phyloP scores from a whole-genome alignment of 2,113 vertebrate species.

The Malurus elegans region DNA sequence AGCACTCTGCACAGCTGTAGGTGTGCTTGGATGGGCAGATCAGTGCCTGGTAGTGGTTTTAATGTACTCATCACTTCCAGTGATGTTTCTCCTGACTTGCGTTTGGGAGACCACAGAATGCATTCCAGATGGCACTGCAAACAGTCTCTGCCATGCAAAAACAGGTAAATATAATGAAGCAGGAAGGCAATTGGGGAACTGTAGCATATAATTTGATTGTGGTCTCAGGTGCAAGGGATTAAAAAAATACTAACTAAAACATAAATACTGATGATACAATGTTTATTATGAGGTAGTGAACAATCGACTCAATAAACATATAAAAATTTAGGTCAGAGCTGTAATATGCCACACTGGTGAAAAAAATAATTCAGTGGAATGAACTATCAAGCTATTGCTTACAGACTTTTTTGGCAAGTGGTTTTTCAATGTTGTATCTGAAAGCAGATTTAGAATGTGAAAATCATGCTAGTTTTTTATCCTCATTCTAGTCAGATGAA shows the following conservation, averaged over 20 bases:
- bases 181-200: neutral
- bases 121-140: neutral
- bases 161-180: conserved; percentile 62
- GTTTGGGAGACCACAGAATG: neutral
- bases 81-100: conserved; percentile 1
- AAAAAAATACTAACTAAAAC: conserved; percentile 5
- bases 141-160: conserved; percentile 21
- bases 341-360: neutral
- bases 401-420: neutral
- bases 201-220: neutral
- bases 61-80: neutral
- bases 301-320: neutral
- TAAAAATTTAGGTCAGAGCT: neutral
- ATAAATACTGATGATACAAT: neutral
- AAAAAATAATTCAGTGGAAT: neutral
- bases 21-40: neutral
- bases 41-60: conserved; percentile 13
- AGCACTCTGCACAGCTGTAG: neutral
- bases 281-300: neutral
- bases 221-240: neutral
- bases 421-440: neutral
- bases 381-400: neutral
- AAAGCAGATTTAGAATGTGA: neutral
- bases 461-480: neutral
- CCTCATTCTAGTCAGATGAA: neutral